A percentile compares a stretch with the other conserved stretches of the same genome.
Evolutionary conservation across 2,797 vertebrate species (phyloP).

Genomic region (Orestias chungarensis): DNA sequence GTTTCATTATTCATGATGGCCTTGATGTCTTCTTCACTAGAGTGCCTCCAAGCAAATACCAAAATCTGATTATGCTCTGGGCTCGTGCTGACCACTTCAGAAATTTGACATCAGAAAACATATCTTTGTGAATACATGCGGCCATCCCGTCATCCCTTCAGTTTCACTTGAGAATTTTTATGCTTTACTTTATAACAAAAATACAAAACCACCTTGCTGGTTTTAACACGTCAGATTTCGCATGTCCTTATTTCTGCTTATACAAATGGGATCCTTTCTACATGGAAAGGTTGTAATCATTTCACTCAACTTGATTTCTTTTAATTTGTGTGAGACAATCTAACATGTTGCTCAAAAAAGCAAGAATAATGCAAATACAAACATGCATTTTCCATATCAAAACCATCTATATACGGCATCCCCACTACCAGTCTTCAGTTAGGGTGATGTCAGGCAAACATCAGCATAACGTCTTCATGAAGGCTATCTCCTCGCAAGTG

Average conservation of each 20-base stretch:
- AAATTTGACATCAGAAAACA: background rate
- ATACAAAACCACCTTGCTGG: background rate
- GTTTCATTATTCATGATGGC: no score
- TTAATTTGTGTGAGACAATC: background rate
- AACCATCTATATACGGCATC: background rate
- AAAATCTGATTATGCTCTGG: no score
- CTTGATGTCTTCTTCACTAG: no score
- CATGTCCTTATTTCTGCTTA: background rate
- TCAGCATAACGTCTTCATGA: conserved; percentile 42
- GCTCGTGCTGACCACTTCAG: background rate
- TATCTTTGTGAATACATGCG: no score
- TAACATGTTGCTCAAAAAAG: no score
- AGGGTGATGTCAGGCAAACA: conserved; percentile 32
- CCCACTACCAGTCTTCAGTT: background rate
- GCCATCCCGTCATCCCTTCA: no score
- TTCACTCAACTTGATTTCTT: background rate
- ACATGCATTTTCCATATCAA: conserved; percentile 1
- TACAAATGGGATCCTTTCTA: background rate
- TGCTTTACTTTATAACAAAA: background rate
- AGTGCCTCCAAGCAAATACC: no score
- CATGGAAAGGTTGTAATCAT: background rate
- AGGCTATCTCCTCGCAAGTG: conserved; percentile 56
- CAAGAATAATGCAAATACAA: no score
- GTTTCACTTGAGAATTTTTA: background rate
- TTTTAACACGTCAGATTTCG: background rate